Evolutionary conservation across 2,888 invertebrate species (phyloP).

Genomic region (Nysson spinosus): DNA sequence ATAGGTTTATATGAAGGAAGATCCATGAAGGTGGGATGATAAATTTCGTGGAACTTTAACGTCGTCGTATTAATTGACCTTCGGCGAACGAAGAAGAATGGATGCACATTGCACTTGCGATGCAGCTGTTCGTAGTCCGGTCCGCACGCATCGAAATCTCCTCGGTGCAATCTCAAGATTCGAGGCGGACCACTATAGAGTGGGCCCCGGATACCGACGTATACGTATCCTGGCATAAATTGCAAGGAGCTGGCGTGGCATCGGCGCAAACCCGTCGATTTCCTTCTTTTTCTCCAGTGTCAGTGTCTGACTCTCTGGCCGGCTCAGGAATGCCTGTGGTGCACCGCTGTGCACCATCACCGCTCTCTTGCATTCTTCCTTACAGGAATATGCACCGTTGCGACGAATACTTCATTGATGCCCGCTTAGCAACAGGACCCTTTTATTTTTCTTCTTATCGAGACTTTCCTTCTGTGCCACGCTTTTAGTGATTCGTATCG

Average conservation of each 20-base stretch:
- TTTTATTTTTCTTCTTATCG: background rate
- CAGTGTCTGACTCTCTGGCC: slow-evolving; percentile 2
- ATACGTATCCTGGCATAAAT: slow-evolving; percentile 34
- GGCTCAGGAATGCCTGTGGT: slow-evolving; percentile 19
- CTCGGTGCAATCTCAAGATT: slow-evolving; percentile 6
- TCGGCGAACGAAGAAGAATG: background rate
- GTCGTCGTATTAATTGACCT: background rate
- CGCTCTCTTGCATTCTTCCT: background rate
- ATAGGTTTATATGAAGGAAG: background rate
- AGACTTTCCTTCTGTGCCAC: background rate
- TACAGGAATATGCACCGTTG: background rate
- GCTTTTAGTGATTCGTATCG: background rate
- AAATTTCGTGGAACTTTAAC: slow-evolving; percentile 6
- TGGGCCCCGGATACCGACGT: slow-evolving; percentile 9
- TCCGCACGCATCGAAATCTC: slow-evolving; percentile 13
- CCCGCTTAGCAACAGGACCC: slow-evolving; percentile 29
- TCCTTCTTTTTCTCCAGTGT: slow-evolving; percentile 30
- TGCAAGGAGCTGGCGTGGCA: slow-evolving; percentile 12
- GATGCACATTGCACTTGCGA: slow-evolving; percentile 1
- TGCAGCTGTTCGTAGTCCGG: slow-evolving; percentile 8
- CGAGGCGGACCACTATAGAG: background rate
- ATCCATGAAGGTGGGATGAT: background rate
- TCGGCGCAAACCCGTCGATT: slow-evolving; percentile 15
- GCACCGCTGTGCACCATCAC: slow-evolving; percentile 5
- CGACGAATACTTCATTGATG: slow-evolving; percentile 27